Base-by-base conservation (phyloP, 2,888 invertebrate species). In the Tolmerus cingulatus region DNA sequence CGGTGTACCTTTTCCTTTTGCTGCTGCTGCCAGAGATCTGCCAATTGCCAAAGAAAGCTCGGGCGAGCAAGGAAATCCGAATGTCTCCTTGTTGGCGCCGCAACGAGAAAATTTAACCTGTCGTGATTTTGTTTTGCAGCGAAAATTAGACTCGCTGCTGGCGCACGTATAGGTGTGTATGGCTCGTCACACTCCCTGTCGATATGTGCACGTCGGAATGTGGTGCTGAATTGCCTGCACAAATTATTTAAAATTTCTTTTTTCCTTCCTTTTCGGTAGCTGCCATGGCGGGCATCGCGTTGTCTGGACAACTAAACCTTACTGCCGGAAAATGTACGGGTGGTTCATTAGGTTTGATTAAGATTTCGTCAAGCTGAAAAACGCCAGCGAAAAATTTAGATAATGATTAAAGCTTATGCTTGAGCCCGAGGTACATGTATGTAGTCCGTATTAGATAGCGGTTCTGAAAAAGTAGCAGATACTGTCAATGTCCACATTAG, bases 51-150 rank as follows among this genome's bases (percentile, higher is more conserved):
- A 87, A 79, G 87, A 79, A 79, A 77, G 74, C 84, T 78, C 77
- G 51, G 84, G 78, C 85, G 87, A 86, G 76, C 84, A 84, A 79
- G 87, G 85, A 86, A 77, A 86, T 87, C 84, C 78, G 87, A 85
- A 87, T 87, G 87, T 87, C 87, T 87, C 87, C 86, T 87, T 86
- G 85, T 85, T 86, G 87, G 87, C 87, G 87, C 87, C 87, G 86
- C 87, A 87, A 87, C 76, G 87, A 87, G 84, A 86, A 86, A 86
- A 57, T 84, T 87, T 87, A 84, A 84, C 84, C 84, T 84, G 84
- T 84, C 84, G 84, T 84, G 84, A 84, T 84, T 84, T 84, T 84
- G 84, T 84, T 84, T 57, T 84, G 84, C 37, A 84, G 66, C 66
- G 84, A 84, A 84, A 84, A 84, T 84, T 84, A 74, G 84, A 84